phyloP scores from a whole-genome alignment of 2,888 invertebrate genomes.

The Meganola albula region DNA sequence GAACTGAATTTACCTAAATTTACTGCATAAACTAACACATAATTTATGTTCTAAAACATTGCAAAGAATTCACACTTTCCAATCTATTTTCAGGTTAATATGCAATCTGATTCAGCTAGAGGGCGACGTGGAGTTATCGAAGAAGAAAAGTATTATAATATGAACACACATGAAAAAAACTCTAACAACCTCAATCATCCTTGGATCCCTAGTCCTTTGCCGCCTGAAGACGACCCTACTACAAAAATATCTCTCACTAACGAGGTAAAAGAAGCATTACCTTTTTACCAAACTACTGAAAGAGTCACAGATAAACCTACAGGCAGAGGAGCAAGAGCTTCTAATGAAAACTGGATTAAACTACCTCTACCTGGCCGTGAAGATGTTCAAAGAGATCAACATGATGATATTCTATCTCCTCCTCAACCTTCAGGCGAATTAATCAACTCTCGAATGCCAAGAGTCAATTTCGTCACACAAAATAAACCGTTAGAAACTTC shows the following conservation, averaged over 20 bases:
- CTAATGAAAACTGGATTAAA: slow-evolving; percentile 80
- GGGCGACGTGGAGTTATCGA: slow-evolving; percentile 68
- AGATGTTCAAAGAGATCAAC: slow-evolving; percentile 36
- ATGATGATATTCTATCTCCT: slow-evolving; percentile 68
- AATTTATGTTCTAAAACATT: too few relatives aligned
- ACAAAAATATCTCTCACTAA: slow-evolving; percentile 63
- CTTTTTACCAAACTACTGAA: slow-evolving; percentile 62
- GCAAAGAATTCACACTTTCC: neutral
- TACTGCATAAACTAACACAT: neutral
- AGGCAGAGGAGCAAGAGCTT: slow-evolving; percentile 77
- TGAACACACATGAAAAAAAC: slow-evolving; percentile 46
- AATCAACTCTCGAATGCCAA: slow-evolving; percentile 77
- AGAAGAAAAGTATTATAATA: slow-evolving; percentile 66
- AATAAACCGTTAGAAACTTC: slow-evolving; percentile 72
- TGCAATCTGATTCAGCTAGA: slow-evolving; percentile 42
- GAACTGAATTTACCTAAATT: slow-evolving; percentile 1
- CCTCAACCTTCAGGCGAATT: slow-evolving; percentile 75
- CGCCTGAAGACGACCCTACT: slow-evolving; percentile 59
- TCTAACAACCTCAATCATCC: slow-evolving; percentile 41
- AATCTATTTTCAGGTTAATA: slow-evolving; percentile 34
- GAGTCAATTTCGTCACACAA: slow-evolving; percentile 82
- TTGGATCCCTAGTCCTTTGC: slow-evolving; percentile 65
- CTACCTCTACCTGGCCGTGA: slow-evolving; percentile 70
- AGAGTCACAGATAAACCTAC: slow-evolving; percentile 70
- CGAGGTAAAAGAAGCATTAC: slow-evolving; percentile 46